phyloP scores from a whole-genome alignment of 2,888 invertebrate genomes.

The Sminthurinus aureus region DNA sequence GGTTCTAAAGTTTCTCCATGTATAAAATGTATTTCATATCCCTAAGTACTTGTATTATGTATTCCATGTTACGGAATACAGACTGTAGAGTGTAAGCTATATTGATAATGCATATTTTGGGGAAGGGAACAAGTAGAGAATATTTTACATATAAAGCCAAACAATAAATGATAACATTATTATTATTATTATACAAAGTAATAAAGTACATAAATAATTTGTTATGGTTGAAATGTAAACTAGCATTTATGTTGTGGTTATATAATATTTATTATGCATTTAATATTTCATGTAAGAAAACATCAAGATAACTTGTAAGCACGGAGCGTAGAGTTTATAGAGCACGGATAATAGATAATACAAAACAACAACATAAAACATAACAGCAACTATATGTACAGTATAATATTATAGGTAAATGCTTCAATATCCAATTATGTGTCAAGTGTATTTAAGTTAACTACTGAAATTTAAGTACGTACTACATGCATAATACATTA shows the following conservation, averaged over 20 bases:
- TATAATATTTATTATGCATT: not conserved
- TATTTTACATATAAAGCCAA: not conserved
- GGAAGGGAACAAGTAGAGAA: not conserved
- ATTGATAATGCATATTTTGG: not conserved
- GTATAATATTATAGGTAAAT: not conserved
- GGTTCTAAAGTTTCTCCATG: not conserved
- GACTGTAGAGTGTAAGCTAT: not conserved
- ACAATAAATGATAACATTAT: no score
- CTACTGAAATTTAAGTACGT: no score
- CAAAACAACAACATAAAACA: no score
- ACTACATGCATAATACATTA: no score
- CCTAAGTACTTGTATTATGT: not conserved
- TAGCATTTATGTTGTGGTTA: not conserved
- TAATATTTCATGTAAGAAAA: not conserved
- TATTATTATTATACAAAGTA: no score
- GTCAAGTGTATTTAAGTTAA: slow-evolving; percentile 15
- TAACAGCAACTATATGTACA: no score
- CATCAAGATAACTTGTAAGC: not conserved
- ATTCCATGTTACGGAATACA: not conserved
- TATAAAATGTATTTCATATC: not conserved
- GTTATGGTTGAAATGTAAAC: slow-evolving; percentile 12
- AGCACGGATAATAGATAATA: no score
- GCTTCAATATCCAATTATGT: slow-evolving; percentile 34
- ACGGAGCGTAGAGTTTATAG: no score
- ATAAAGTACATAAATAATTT: slow-evolving; percentile 4